Evolutionary conservation across 1,140 invertebrate genomes (phyloP), one percentile per base, ranked within the genome.

Genomic region (Spodoptera frugiperda): DNA sequence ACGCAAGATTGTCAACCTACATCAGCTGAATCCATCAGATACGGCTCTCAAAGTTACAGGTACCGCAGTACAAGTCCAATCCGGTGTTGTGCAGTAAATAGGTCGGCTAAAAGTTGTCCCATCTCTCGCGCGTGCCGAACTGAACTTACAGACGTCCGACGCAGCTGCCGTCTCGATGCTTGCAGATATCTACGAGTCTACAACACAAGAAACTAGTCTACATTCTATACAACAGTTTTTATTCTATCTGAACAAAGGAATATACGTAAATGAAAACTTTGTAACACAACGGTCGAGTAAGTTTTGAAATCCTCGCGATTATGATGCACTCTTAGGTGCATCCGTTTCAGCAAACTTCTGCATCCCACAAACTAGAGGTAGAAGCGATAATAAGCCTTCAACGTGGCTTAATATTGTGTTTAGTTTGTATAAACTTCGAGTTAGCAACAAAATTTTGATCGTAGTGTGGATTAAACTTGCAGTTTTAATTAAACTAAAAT

Each of bases 31-130:
- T 84, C 76, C 77, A 80, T 77, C 67, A 82, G 82, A 73, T 67
- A 57, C n/a, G 77, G 74, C 63, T 59, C 65, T 78, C 79, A 70
- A 83, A 83, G 77, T 83, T 81, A 78, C 77, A 79, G 76, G 76
- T 71, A 70, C 51, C 17, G 65, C 67, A 57, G 65, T 77, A 79
- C 75, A 79, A 67, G 44, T 73, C 55, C 76, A 73, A 77, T 82
- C 70, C 81, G 74, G 77, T 84, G 77, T 77, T 79, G 67, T 63
- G 67, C 71, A 75, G 77, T 83, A 81, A 81, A 81, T 83, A 83
- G 78, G 81, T 83, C 81, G 78, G 77, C 61, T 75, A 77, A 55
- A 83, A 83, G 78, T 78, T 79, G 76, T 79, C 21, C 77, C 77
- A 53, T 55, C 75, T 49, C 48, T 48, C 17, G 71, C 71, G 78